Evolutionary conservation across 1,140 invertebrate species (phyloP).

Genomic region (Zaprionus vittiger): DNA sequence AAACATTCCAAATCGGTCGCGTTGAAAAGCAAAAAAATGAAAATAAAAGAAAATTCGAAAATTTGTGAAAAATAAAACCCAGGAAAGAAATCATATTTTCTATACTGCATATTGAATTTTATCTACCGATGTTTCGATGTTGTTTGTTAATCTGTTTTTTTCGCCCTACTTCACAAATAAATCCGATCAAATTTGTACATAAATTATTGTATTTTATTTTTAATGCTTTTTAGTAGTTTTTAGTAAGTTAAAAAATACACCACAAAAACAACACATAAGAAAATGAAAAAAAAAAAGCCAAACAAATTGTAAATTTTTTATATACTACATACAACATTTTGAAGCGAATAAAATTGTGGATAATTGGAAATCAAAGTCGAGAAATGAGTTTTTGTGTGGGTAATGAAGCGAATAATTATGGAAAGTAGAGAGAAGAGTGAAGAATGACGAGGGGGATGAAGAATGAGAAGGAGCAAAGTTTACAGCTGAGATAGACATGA

Average conservation of each 20-base stretch:
- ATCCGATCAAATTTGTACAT: constrained; percentile 79
- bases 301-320: constrained; percentile 76
- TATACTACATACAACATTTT: constrained; percentile 60
- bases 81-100: constrained; percentile 27
- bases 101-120: constrained; percentile 53
- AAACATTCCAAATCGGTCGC: constrained; percentile 51
- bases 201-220: constrained; percentile 80
- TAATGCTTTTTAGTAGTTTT: constrained; percentile 63
- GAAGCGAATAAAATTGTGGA: constrained; percentile 81
- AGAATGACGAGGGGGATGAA: no score
- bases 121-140: constrained; percentile 51
- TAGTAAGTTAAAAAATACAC: constrained; percentile 71
- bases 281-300: constrained; percentile 22
- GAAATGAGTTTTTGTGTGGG: constrained; percentile 1
- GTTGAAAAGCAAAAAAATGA: background rate
- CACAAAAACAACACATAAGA: constrained; percentile 48
- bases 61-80: constrained; percentile 21
- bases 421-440: background rate
- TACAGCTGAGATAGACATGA: background rate
- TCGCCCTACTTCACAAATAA: constrained; percentile 59
- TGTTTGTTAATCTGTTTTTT: constrained; percentile 42
- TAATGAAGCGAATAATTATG: background rate
- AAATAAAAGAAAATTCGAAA: background rate
- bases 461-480: background rate
- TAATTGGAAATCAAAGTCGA: constrained; percentile 67